phyloP scores from a whole-genome alignment of 2,113 vertebrate species.

The Oncorhynchus masou region DNA sequence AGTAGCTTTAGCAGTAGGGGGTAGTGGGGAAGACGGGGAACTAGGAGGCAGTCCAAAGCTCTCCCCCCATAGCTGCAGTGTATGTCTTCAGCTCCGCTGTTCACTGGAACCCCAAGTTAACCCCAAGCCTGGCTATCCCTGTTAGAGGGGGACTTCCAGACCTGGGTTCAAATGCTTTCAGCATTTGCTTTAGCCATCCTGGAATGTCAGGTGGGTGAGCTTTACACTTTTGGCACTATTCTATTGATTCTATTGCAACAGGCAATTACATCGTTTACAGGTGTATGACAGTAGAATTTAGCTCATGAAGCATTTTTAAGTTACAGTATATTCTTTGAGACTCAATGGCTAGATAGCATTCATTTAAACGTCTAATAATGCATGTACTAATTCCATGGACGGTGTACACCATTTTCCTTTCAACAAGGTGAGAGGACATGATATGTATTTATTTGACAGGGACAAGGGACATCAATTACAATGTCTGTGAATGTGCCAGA shows the following conservation, averaged over 20 bases:
- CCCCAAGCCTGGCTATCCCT: constrained; percentile 36
- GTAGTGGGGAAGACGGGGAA: constrained; percentile 22
- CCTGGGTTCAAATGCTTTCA: constrained; percentile 12
- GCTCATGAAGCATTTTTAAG: too few species aligned
- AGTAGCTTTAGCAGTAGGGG: constrained; percentile 64
- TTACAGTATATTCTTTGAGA: too few species aligned
- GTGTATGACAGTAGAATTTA: too few species aligned
- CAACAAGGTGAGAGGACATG: constrained; percentile 32
- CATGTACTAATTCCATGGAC: not conserved
- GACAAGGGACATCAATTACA: too few species aligned
- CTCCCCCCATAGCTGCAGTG: constrained; percentile 37
- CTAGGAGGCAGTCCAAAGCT: not conserved
- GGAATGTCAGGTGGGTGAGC: too few species aligned
- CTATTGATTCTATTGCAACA: too few species aligned
- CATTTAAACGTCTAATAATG: too few species aligned
- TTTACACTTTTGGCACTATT: too few species aligned
- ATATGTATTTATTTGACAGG: not conserved
- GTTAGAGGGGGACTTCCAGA: constrained; percentile 50
- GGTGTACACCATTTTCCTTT: constrained; percentile 40
- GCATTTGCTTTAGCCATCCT: too few species aligned
- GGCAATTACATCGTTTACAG: too few species aligned
- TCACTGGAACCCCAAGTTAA: not conserved
- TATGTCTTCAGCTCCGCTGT: constrained; percentile 24
- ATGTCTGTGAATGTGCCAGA: too few species aligned
- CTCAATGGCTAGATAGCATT: too few species aligned